These are phyloP conservation scores for Thymelicus sylvestris DNA, from an alignment of 2,888 invertebrate genomes.

Conservation along the genomic window DNA sequence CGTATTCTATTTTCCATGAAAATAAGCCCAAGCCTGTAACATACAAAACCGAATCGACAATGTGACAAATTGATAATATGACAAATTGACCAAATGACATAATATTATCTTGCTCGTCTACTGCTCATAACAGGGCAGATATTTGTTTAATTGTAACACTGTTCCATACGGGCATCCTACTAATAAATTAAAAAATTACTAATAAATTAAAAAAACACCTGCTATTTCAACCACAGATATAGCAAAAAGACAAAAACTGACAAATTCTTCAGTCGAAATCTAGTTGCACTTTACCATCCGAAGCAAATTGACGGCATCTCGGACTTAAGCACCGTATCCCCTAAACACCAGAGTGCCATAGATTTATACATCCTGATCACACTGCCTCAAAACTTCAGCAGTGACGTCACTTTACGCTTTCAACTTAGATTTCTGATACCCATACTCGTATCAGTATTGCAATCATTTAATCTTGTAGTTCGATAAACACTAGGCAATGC, in stretches of 20 bases:
- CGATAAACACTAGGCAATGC: not conserved
- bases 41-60: not conserved
- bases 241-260: not conserved
- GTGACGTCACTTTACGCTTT: conserved; percentile 1
- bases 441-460: not conserved
- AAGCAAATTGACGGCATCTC: conserved; percentile 52
- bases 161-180: too few relatives aligned
- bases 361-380: conserved; percentile 9
- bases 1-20: too few relatives aligned
- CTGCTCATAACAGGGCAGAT: too few relatives aligned
- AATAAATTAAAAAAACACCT: too few relatives aligned
- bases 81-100: not conserved
- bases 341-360: conserved; percentile 34
- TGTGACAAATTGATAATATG: not conserved
- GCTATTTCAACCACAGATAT: too few relatives aligned
- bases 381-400: conserved; percentile 24
- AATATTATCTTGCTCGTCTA: too few relatives aligned
- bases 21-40: too few relatives aligned
- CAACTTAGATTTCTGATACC: not conserved
- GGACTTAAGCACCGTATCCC: conserved; percentile 50
- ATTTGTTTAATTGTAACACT: too few relatives aligned
- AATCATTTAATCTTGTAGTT: conserved; percentile 5
- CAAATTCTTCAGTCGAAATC: conserved; percentile 32
- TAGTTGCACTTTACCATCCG: conserved; percentile 46
- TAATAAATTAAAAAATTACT: too few relatives aligned